Conservation (phyloP, 37 sponge, comb jelly and placozoan species). For the Crambe crambe region DNA sequence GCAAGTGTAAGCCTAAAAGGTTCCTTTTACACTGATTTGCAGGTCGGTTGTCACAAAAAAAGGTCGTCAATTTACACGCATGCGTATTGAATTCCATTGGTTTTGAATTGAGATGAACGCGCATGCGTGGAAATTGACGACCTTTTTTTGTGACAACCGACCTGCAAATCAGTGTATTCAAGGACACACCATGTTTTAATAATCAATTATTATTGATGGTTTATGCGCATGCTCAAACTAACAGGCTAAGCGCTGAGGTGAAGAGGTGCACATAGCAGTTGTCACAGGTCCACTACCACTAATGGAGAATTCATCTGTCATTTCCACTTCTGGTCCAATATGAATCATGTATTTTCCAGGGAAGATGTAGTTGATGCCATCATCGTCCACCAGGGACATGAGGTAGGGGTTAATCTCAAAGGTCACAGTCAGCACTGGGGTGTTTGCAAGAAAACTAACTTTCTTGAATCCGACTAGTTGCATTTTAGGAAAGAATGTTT, state of each 20-base stretch:
- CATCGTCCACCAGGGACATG: constrained; percentile 44
- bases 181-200: too few species aligned
- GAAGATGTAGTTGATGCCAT: constrained; percentile 44
- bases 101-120: too few species aligned
- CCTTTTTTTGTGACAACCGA: too few species aligned
- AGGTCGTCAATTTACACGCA: too few species aligned
- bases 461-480: constrained; percentile 62
- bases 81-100: too few species aligned
- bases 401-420: constrained; percentile 47
- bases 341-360: constrained; percentile 50
- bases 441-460: background rate
- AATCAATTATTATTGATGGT: too few species aligned
- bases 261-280: background rate
- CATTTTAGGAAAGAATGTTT: background rate
- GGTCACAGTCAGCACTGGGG: background rate
- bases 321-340: background rate
- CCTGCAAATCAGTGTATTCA: too few species aligned
- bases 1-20: too few species aligned
- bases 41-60: too few species aligned
- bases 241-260: constrained; percentile 4
- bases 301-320: background rate
- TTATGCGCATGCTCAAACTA: too few species aligned
- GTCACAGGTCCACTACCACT: background rate
- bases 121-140: too few species aligned
- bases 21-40: too few species aligned